Conservation (phyloP, 1,140 invertebrate species). For the Pseudoatta argentina region DNA sequence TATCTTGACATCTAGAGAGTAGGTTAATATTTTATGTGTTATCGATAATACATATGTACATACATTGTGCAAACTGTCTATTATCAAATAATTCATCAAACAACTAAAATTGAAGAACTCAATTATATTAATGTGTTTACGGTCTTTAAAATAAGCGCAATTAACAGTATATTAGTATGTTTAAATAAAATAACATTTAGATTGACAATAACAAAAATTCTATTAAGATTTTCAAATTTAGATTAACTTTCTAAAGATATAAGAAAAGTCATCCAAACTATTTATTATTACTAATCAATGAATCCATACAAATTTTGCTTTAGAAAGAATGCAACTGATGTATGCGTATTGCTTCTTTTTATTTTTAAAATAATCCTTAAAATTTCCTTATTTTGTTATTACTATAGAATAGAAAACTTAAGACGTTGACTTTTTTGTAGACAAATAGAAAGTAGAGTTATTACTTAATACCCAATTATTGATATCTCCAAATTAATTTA, state of each 20-base stretch:
- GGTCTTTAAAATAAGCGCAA: neutral
- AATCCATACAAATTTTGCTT: neutral
- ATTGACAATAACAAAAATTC: neutral
- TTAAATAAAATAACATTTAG: neutral
- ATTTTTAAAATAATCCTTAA: neutral
- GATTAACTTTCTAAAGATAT: neutral
- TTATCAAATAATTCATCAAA: no score
- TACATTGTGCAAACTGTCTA: no score
- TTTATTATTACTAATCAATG: neutral
- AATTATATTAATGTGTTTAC: neutral
- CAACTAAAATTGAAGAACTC: neutral
- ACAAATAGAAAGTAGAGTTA: neutral
- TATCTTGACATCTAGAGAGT: no score
- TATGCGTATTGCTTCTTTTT: neutral
- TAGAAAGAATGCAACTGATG: neutral
- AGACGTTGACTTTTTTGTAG: neutral
- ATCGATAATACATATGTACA: no score
- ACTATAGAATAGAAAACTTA: neutral
- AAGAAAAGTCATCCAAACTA: neutral
- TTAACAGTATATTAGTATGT: neutral
- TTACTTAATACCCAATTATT: neutral
- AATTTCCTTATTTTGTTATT: neutral
- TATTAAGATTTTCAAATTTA: neutral
- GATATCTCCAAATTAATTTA: neutral
- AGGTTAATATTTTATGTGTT: no score